Percentiles rank a stretch among this genome's conserved stretches.
Evolutionary conservation across 2,797 vertebrate genomes (phyloP).

Genomic region (Gadopsis bispinosus): DNA sequence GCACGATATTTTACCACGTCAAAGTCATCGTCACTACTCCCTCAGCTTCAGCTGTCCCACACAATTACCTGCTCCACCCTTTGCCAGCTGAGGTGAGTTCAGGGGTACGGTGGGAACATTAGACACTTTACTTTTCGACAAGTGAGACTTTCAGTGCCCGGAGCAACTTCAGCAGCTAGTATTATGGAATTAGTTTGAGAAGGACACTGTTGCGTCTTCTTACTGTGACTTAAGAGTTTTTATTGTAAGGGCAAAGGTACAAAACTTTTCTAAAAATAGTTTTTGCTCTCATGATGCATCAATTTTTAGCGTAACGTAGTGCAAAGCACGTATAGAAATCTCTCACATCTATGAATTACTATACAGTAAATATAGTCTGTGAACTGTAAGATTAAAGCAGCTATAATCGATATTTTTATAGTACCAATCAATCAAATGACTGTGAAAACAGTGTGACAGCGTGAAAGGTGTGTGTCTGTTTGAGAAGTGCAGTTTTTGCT

Average conservation of each 20-base stretch:
- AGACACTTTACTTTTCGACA: constrained; percentile 28
- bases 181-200: constrained; percentile 2
- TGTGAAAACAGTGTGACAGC: too few relatives aligned
- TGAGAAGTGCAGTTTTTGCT: constrained; percentile 16
- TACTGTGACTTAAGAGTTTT: neutral
- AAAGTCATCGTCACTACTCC: constrained; percentile 68
- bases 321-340: too few relatives aligned
- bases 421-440: too few relatives aligned
- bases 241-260: neutral
- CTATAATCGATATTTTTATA: too few relatives aligned
- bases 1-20: constrained; percentile 68
- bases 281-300: too few relatives aligned
- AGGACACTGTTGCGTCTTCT: constrained; percentile 8
- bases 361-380: too few relatives aligned
- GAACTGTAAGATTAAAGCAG: too few relatives aligned
- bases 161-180: constrained; percentile 19
- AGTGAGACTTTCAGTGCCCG: constrained; percentile 17
- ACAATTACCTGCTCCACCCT: constrained; percentile 61
- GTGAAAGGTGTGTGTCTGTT: too few relatives aligned
- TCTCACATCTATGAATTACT: too few relatives aligned
- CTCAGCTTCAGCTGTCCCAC: constrained; percentile 62
- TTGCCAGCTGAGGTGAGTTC: constrained; percentile 44
- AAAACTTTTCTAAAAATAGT: neutral
- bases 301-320: too few relatives aligned
- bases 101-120: constrained; percentile 38